Base-by-base conservation (phyloP, 2,113 vertebrate genomes). In the Sinocyclocheilus anophthalmus region DNA sequence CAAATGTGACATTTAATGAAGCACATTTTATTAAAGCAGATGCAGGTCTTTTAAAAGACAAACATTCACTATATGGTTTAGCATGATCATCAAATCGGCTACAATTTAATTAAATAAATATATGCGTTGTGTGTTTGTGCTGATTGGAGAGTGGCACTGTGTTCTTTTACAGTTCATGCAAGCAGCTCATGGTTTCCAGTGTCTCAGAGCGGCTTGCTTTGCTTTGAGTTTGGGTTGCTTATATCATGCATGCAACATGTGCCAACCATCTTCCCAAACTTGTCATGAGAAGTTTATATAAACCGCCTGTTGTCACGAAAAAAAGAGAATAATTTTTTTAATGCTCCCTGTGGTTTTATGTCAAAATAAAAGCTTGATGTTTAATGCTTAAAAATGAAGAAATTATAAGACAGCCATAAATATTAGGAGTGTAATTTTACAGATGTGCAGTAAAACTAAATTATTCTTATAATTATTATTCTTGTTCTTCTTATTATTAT, bases 1-100 rank as follows among this genome's bases (percentile, higher is more conserved):
- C 86, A 89, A 90, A 90, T 82, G 63, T 87, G 79, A 79, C 77
- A 59, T 61, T 85, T 76, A 90, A 83, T 26, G 57, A 84, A 86
- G 86, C 59, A 75, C 76, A 85, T 88, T 89, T 90, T 81, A 88
- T 89, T 87, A 90, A 88, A 90, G 81, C 22, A 75, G 81, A 33
- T 3, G 55, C 80, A 84, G 72, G 76, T 87, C 79, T 84, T 81
- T 81, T 18, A 50, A 77, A 72, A 39, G 33, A n/a, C 9, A 63
- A 22, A 63, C n/a, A 63, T 42, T 42, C 42, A 42, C 42, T 42
- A 42, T 63, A 24, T 63, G 59, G 22, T 8, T 63, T 63, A 63
- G 57, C 22, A n/a, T 2, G 57, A 61, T 61, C 22, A 8, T 72
- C 33, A 42, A 72, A 39, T 42, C 1, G 8, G 33, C 33, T 67